These are phyloP conservation scores for Lamellibrachia luymesi DNA, from an alignment of 1,140 invertebrate genomes.

Conservation along the genomic window DNA sequence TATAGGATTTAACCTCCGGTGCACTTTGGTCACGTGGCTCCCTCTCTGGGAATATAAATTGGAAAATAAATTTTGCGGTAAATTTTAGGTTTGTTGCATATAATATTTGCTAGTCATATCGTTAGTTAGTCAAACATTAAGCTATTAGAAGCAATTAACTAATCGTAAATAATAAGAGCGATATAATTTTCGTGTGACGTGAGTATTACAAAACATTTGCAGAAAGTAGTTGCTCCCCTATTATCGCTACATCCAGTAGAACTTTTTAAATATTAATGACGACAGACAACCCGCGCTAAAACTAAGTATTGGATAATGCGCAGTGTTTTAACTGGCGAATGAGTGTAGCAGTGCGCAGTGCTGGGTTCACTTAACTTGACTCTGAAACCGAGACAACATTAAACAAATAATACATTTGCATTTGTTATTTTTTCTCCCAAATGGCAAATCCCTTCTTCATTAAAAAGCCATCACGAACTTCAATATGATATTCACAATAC, in stretches of 20 bases:
- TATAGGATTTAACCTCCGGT: too few relatives aligned
- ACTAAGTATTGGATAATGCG: neutral
- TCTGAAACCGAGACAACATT: too few relatives aligned
- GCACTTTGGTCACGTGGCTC: neutral
- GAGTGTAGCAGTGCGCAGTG: neutral
- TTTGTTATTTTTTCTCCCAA: too few relatives aligned
- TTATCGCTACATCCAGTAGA: neutral
- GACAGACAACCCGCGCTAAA: neutral
- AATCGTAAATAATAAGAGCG: neutral
- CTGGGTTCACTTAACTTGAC: neutral
- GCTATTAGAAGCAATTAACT: neutral
- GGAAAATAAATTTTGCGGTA: neutral
- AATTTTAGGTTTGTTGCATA: neutral
- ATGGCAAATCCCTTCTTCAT: too few relatives aligned
- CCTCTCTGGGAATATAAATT: neutral
- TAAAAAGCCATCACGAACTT: too few relatives aligned
- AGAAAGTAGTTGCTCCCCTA: neutral
- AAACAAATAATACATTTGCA: too few relatives aligned
- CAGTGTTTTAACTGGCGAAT: neutral
- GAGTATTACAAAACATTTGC: neutral
- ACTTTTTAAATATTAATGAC: too few relatives aligned
- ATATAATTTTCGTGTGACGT: neutral
- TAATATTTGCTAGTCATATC: neutral
- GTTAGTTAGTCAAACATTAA: neutral
- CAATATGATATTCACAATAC: too few relatives aligned